Percentiles rank a stretch among this genome's conserved stretches.
phyloP scores from a whole-genome alignment of 2,888 invertebrate species.

The Epistrophella euchroma region DNA sequence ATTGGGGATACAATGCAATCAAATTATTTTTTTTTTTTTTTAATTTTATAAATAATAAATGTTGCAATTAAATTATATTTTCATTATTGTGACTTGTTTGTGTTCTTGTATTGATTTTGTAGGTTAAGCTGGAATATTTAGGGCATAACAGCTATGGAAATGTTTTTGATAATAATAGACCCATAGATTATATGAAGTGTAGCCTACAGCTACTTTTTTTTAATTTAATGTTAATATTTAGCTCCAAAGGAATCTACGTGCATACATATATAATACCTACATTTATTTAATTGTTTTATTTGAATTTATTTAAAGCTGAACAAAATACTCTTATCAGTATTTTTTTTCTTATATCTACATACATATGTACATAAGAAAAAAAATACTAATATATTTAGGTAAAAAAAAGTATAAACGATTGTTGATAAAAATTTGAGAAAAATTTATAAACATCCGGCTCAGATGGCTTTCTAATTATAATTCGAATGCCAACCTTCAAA shows the following conservation, averaged over 20 bases:
- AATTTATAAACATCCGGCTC: slow-evolving; percentile 36
- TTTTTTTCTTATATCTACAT: background rate
- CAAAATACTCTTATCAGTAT: slow-evolving; percentile 17
- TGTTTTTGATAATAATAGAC: background rate
- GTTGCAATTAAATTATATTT: slow-evolving; percentile 56
- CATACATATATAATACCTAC: no score
- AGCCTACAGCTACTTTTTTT: background rate
- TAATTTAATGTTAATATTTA: background rate
- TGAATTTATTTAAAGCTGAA: slow-evolving; percentile 2
- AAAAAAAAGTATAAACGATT: slow-evolving; percentile 6
- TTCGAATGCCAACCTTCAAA: slow-evolving; percentile 38
- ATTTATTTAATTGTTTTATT: background rate
- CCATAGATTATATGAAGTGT: background rate
- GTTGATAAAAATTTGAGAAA: slow-evolving; percentile 30
- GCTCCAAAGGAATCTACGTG: no score
- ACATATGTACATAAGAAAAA: background rate
- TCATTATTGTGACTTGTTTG: background rate
- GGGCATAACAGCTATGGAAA: slow-evolving; percentile 3
- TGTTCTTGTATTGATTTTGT: slow-evolving; percentile 7
- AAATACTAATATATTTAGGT: slow-evolving; percentile 15
- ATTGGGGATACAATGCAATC: slow-evolving; percentile 66
- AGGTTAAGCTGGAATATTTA: slow-evolving; percentile 36
- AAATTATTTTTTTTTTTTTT: slow-evolving; percentile 48
- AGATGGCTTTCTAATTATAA: slow-evolving; percentile 23
- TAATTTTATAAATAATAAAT: slow-evolving; percentile 48